Evolutionary conservation across 2,113 vertebrate species (phyloP), one percentile per base, ranked within the genome.

Genomic region (Mohoua ochrocephala): DNA sequence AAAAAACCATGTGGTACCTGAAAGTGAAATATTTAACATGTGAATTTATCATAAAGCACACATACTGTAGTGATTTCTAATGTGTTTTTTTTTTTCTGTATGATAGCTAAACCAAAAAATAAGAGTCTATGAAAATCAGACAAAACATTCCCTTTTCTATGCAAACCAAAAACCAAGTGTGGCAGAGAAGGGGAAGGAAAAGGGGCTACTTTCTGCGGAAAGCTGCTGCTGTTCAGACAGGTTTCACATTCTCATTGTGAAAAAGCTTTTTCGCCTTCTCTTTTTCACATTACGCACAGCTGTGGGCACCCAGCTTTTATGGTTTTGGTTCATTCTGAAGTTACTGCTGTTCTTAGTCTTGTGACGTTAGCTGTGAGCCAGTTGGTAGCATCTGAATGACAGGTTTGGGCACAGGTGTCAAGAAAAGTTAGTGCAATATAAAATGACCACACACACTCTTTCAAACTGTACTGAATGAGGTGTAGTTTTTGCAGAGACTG

Each of bases 81-180:
- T 95, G 54, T 77, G 64, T 15, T 10, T 14, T 94, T 10, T 14
- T 94, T 73, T 83, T 81, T 61, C 59, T 30, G 19, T 95, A 19
- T 82, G 73, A 87, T 95, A 97, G 87, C 96, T 97, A 90, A 97
- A 97, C 93, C 93, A 96, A 97, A 95, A 95, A 94, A 57, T 39
- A 39, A 37, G 27, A 84, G 31, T 47, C 49, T 88, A 31, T 77
- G 49, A 79, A 91, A 95, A 73, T 13, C 1, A 45, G 57, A 73
- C 18, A 67, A 42, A 73, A 61, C 52, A 89, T 95, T 91, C 80
- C 96, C 92, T 86, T 91, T 96, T 90, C 96, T 97, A 89, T 97
- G 96, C 96, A 98, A 96, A 96, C 88, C 63, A 93, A 94, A 97
- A 95, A 3, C 57, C 68, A 52, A 42, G 35, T 56, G 15, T 69